phyloP scores from a whole-genome alignment of 2,797 vertebrate species.

The Macrochelys suwanniensis region DNA sequence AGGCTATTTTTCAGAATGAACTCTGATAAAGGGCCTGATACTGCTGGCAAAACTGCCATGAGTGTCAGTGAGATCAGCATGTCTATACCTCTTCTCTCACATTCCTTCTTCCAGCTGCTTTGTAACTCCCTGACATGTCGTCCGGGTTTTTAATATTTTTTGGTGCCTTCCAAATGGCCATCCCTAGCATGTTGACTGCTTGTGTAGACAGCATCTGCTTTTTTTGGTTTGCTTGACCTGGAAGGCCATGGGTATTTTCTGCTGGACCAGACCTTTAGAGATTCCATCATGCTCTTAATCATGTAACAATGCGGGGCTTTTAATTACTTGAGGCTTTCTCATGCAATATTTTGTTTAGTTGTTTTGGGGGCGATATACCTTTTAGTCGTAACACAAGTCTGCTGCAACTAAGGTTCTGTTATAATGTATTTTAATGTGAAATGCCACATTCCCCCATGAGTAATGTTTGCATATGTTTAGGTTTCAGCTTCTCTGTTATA shows the following conservation, averaged over 20 bases:
- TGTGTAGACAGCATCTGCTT: background rate
- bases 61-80: background rate
- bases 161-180: background rate
- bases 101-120: background rate
- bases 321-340: background rate
- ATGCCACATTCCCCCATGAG: background rate
- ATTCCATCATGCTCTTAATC: background rate
- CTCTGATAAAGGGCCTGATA: background rate
- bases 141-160: background rate
- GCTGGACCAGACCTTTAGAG: background rate
- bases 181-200: background rate
- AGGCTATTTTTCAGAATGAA: background rate
- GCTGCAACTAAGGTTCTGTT: background rate
- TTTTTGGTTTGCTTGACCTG: background rate
- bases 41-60: background rate
- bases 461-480: background rate
- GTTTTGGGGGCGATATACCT: background rate
- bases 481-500: background rate
- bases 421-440: background rate
- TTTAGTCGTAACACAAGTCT: background rate
- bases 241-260: background rate
- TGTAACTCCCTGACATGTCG: background rate
- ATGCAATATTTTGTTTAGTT: background rate
- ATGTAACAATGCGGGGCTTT: background rate
- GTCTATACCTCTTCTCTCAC: background rate